phyloP scores from a whole-genome alignment of 2,113 vertebrate genomes.

The Cochlearius cochlearius region DNA sequence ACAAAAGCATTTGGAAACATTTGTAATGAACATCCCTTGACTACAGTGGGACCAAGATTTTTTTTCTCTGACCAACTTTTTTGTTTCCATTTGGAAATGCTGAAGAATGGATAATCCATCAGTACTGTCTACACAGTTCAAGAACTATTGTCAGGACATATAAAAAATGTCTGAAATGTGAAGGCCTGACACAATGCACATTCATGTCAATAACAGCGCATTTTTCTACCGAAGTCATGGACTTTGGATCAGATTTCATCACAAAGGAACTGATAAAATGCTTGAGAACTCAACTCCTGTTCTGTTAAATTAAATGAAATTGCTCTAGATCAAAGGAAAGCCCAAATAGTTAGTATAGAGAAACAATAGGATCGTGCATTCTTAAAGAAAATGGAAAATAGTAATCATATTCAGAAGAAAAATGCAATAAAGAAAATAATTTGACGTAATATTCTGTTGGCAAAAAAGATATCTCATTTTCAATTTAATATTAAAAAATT shows the following conservation, averaged over 20 bases:
- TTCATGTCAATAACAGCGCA: constrained; percentile 50
- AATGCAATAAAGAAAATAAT: constrained; percentile 66
- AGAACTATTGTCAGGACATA: constrained; percentile 53
- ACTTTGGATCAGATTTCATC: constrained; percentile 59
- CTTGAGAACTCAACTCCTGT: constrained; percentile 37
- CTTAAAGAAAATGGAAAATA: constrained; percentile 65
- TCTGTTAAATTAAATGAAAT: constrained; percentile 58
- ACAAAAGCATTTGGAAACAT: constrained; percentile 24
- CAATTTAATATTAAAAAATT: constrained; percentile 71
- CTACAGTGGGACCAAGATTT: background rate
- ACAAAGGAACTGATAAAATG: constrained; percentile 55
- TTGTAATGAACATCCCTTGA: background rate
- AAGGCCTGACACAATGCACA: constrained; percentile 58
- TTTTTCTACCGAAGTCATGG: constrained; percentile 47
- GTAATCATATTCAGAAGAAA: constrained; percentile 57
- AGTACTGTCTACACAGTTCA: constrained; percentile 49
- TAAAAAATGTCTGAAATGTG: constrained; percentile 45
- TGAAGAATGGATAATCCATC: constrained; percentile 64
- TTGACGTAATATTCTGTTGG: constrained; percentile 64
- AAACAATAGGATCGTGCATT: constrained; percentile 41
- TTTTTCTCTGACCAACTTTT: background rate
- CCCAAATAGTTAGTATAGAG: constrained; percentile 15
- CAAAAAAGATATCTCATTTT: constrained; percentile 66
- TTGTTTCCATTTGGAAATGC: constrained; percentile 52
- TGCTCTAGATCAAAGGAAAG: constrained; percentile 49